Evolutionary conservation across 2,113 vertebrate genomes (phyloP).

Genomic region (Buteo buteo): DNA sequence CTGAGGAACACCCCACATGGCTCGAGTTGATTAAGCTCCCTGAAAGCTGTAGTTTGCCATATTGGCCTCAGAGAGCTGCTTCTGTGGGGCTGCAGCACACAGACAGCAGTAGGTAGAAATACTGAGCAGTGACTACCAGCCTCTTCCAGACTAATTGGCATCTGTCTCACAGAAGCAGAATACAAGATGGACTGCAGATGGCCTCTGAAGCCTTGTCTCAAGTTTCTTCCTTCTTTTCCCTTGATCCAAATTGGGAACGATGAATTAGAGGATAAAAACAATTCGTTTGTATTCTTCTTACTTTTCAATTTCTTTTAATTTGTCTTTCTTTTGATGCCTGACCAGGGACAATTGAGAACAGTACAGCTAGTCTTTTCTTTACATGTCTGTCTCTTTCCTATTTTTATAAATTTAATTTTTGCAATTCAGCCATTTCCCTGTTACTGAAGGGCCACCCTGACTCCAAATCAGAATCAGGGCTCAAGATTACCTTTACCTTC

Average conservation of each 20-base stretch:
- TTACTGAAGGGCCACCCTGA: slow-evolving; percentile 32
- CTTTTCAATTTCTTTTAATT: slow-evolving; percentile 58
- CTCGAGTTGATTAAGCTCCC: not conserved
- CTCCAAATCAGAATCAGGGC: slow-evolving; percentile 13
- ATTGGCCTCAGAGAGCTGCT: not conserved
- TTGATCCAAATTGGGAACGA: slow-evolving; percentile 49
- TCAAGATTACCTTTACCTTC: slow-evolving; percentile 52
- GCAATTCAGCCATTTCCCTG: slow-evolving; percentile 21
- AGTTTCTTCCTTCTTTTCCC: slow-evolving; percentile 36
- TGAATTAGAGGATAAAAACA: slow-evolving; percentile 52
- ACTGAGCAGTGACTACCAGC: not conserved
- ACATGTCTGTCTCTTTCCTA: not conserved
- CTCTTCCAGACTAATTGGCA: slow-evolving; percentile 35
- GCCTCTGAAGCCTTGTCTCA: slow-evolving; percentile 51
- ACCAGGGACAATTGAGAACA: slow-evolving; percentile 50
- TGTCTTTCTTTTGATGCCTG: slow-evolving; percentile 53
- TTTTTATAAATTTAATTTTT: slow-evolving; percentile 51
- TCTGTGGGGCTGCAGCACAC: not conserved
- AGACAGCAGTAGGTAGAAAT: not conserved
- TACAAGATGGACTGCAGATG: slow-evolving; percentile 52
- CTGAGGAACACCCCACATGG: fast-evolving
- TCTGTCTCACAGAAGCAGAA: slow-evolving; percentile 49
- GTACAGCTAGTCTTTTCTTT: slow-evolving; percentile 21
- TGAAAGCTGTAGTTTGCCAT: not conserved
- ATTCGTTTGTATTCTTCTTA: slow-evolving; percentile 8